Evolutionary conservation across 2,113 vertebrate species (phyloP), one percentile per base, ranked within the genome.

Genomic region (Morone saxatilis): DNA sequence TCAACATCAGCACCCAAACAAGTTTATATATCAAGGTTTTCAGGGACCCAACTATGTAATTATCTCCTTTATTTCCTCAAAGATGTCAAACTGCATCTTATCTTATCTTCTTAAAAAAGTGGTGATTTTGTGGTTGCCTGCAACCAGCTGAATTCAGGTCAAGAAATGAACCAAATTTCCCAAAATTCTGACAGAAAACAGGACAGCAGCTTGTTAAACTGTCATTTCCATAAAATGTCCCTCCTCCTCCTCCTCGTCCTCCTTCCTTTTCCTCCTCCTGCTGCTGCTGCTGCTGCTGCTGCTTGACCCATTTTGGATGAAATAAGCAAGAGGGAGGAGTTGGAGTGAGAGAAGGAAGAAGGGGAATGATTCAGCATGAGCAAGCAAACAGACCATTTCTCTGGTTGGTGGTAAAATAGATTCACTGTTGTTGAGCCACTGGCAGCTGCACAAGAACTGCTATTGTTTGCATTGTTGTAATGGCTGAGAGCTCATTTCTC

Each of bases 301-400:
- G 84, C 71, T 67, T 92, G 87, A 84, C 84, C 89, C 86, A 89
- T 80, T 92, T 91, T 82, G 56, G 74, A 79, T 62, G 22, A 45
- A 88, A 81, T 40, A 76, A 60, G 77, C 31, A 19, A 41, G 61
- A 53, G 65, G n/a, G 60, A 75, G 79, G 78, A 83, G 82, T n/a
- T 65, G 76, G 71, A 87, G 79, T 57, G 59, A 43, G 73, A 88
- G 51, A 66, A 59, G 59, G 80, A 76, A 81, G 87, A 79, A 25
- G 19, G 71, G 59, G 81, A 86, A 94, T 94, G 94, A 94, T 93
- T 94, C 94, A 94, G 94, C 94, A 94, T 73, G 83, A 89, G 71
- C 79, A 10, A 81, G 84, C 66, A 87, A 80, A 84, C 83, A 81
- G 57, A 88, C 80, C 36, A 38, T 40, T 43, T 54, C 72, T 81